These are phyloP conservation scores for Ditula angustiorana DNA, from an alignment of 2,888 invertebrate species.

Conservation along the genomic window DNA sequence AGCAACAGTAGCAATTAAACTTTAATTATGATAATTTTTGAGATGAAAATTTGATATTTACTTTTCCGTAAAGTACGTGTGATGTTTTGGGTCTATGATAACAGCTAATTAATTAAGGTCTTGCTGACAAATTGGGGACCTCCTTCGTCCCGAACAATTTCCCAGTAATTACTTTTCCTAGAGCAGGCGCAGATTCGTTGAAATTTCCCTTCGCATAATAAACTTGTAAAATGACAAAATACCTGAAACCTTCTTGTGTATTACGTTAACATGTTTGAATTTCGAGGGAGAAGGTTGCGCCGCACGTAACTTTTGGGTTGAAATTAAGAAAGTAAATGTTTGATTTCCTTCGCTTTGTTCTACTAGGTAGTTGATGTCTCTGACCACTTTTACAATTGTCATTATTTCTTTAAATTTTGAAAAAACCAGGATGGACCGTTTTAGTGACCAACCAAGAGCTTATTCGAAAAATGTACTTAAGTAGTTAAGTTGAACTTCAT, in stretches of 20 bases:
- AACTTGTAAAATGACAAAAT: slow-evolving; percentile 4
- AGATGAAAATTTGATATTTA: slow-evolving; percentile 6
- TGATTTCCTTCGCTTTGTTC: too few relatives aligned
- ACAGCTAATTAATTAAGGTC: slow-evolving; percentile 28
- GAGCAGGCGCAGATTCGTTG: slow-evolving; percentile 2
- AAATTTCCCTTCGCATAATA: slow-evolving; percentile 1
- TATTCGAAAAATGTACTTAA: too few relatives aligned
- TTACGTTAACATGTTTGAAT: too few relatives aligned
- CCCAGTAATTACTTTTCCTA: slow-evolving; percentile 24
- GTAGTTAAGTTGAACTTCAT: too few relatives aligned
- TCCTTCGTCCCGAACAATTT: slow-evolving; percentile 6
- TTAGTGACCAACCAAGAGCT: too few relatives aligned
- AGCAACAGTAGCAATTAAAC: background rate
- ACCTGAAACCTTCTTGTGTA: background rate
- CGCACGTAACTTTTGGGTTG: too few relatives aligned
- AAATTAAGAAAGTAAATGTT: too few relatives aligned
- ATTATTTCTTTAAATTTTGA: too few relatives aligned
- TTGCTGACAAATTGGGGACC: slow-evolving; percentile 26
- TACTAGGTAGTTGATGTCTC: too few relatives aligned
- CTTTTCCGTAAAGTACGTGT: slow-evolving; percentile 9
- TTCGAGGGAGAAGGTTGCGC: too few relatives aligned
- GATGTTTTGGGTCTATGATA: slow-evolving; percentile 22
- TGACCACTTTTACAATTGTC: too few relatives aligned
- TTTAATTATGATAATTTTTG: background rate
- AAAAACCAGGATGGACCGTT: too few relatives aligned